phyloP scores from a whole-genome alignment of 2,888 invertebrate genomes.

The Drosophila nr. perissopoda region DNA sequence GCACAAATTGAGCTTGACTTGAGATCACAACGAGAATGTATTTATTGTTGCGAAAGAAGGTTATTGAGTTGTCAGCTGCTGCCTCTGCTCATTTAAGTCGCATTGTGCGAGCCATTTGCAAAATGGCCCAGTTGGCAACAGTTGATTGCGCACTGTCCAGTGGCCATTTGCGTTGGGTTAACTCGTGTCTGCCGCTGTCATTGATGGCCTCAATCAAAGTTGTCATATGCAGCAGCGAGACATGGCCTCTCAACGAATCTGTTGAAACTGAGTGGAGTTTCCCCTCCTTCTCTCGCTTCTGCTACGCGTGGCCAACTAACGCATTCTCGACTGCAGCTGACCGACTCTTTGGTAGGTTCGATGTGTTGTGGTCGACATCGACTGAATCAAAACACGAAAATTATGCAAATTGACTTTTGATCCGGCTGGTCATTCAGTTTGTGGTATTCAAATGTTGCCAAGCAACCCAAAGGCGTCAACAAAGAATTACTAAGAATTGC shows the following conservation, averaged over 20 bases:
- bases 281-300: background rate
- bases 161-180: constrained; percentile 51
- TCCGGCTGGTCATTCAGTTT: constrained; percentile 24
- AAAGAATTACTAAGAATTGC: constrained; percentile 8
- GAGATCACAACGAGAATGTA: background rate
- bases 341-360: constrained; percentile 8
- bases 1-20: constrained; percentile 12
- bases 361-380: constrained; percentile 30
- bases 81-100: constrained; percentile 37
- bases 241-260: constrained; percentile 32
- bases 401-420: constrained; percentile 70
- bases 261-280: constrained; percentile 1
- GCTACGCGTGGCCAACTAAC: background rate
- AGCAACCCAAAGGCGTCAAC: constrained; percentile 1
- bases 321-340: background rate
- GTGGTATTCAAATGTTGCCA: constrained; percentile 33
- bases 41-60: background rate
- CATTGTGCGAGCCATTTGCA: constrained; percentile 33
- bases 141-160: constrained; percentile 19
- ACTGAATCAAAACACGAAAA: constrained; percentile 50
- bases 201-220: constrained; percentile 74
- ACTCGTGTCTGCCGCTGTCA: constrained; percentile 47
- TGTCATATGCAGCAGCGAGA: constrained; percentile 64
- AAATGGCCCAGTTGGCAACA: constrained; percentile 7
- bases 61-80: constrained; percentile 33